phyloP scores from a whole-genome alignment of 2,797 vertebrate genomes.

The Aphelocoma californica region DNA sequence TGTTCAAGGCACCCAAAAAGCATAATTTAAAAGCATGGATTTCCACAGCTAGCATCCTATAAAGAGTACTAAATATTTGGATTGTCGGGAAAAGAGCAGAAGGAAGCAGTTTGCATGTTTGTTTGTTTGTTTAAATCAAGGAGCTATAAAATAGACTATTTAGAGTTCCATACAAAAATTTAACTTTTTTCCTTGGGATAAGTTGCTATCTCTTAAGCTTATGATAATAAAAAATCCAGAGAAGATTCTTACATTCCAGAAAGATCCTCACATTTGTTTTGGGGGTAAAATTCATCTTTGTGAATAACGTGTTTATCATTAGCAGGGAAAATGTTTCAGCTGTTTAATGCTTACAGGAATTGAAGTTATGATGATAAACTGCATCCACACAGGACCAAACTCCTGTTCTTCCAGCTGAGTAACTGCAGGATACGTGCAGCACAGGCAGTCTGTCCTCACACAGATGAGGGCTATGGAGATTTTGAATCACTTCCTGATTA shows the following conservation, averaged over 20 bases:
- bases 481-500: constrained; percentile 14
- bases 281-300: neutral
- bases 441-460: neutral
- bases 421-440: neutral
- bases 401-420: neutral
- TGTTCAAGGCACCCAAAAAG: constrained; percentile 54
- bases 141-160: neutral
- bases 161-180: neutral
- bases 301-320: neutral
- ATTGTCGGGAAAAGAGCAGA: constrained; percentile 5
- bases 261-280: neutral
- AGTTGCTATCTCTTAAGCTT: neutral
- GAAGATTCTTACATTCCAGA: neutral
- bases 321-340: neutral
- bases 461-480: neutral
- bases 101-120: constrained; percentile 18
- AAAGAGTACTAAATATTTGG: constrained; percentile 38
- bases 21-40: constrained; percentile 50
- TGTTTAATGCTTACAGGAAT: neutral
- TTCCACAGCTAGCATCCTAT: constrained; percentile 57
- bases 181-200: neutral
- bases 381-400: neutral
- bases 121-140: constrained; percentile 35
- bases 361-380: neutral
- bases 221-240: neutral